phyloP scores from a whole-genome alignment of 2,888 invertebrate species.

The Dascillus cervinus region DNA sequence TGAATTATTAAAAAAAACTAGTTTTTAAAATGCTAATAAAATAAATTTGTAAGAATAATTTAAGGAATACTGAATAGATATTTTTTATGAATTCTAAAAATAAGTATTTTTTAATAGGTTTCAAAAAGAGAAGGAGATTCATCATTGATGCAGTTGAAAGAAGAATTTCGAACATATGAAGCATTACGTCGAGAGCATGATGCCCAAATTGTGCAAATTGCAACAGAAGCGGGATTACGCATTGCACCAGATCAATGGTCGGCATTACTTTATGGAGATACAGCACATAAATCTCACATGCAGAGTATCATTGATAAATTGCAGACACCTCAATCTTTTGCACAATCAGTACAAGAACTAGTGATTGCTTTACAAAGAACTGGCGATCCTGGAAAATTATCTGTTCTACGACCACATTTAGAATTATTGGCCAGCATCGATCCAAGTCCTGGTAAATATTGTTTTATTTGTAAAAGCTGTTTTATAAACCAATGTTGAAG shows the following conservation, averaged over 20 bases:
- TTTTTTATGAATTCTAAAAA: no score
- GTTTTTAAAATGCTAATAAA: no score
- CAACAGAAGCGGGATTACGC: conserved; percentile 91
- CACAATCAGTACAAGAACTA: conserved; percentile 83
- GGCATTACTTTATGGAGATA: conserved; percentile 90
- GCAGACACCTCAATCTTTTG: conserved; percentile 89
- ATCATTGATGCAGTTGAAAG: conserved; percentile 95
- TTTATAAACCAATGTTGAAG: conserved; percentile 2
- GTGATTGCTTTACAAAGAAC: conserved; percentile 85
- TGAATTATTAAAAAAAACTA: no score
- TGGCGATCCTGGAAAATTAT: conserved; percentile 76
- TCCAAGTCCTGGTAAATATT: conserved; percentile 62
- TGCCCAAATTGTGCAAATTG: conserved; percentile 97
- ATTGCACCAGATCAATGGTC: conserved; percentile 99
- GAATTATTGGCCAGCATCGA: conserved; percentile 83
- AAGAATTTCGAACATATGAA: conserved; percentile 94
- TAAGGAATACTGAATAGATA: no score
- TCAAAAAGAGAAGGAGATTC: conserved; percentile 95
- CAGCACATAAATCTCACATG: conserved; percentile 95
- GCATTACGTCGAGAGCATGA: conserved; percentile 91
- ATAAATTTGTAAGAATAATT: no score
- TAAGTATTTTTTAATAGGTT: conserved; percentile 50
- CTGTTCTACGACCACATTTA: conserved; percentile 68
- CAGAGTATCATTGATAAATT: conserved; percentile 87
- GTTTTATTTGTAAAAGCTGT: neutral